Base-by-base conservation (phyloP, 2,113 vertebrate species). In the Halichoerus grypus region DNA sequence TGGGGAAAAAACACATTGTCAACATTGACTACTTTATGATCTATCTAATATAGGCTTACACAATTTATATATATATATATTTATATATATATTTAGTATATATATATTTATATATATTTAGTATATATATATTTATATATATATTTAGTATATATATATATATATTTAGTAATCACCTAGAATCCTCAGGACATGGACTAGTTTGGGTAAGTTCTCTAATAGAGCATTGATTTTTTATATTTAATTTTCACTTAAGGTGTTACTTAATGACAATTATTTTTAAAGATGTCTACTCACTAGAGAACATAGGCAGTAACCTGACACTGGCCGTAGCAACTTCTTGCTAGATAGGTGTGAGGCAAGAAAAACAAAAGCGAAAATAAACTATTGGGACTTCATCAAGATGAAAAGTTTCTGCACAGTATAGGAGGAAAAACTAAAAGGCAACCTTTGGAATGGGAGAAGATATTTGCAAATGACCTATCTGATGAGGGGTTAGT, bases 161-260 rank as follows among this genome's bases (percentile, higher is more conserved):
- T 59, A 16, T 69, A 31, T 24, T 0, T 89, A 16, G 4, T 65
- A 67, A 80, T 51, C 31, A 89, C 14, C 16, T 79, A 28, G 72
- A 81, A 36, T 55, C 31, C 61, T 28, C 65, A 55, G 33, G 46
- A 80, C 13, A 12, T 53, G 46, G 1, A 33, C 24, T 36, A 72
- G 26, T 82, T 81, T 88, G 31, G 21, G 61, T 88, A 63, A 95
- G 46, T 96, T 67, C 79, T 77, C 9, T 53, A 82, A 59, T 22
- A 79, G 77, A 63, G 46, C 24, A 31, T 36, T 81, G 46, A 63
- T 51, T 90, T 90, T 86, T 91, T 83, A 21, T 61, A 33, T 88
- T 79, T 84, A 69, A 83, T 55, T 94, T 95, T 85, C 15, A 77
- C n/a, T 65, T 61, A 84, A 61, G 28, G 46, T 94, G 63, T 92